Evolutionary conservation across 1,140 invertebrate genomes (phyloP).

Genomic region (Hycleus phaleratus): DNA sequence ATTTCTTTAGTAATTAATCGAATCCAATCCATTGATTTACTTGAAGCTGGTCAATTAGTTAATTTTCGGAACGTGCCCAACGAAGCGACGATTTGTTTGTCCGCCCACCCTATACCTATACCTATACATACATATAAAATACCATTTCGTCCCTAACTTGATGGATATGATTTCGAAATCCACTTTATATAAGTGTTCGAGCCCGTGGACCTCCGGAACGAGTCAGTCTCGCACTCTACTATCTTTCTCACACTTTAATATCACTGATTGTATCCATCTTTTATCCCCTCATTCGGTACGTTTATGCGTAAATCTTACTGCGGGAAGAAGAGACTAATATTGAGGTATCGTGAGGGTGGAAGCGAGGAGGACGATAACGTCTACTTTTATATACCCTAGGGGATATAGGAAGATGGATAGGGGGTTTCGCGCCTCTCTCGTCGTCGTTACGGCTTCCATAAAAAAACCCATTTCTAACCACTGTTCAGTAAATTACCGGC

Average conservation of each 20-base stretch:
- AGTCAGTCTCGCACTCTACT: slow-evolving; percentile 6
- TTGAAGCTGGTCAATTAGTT: too few species aligned
- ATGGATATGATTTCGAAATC: slow-evolving; percentile 31
- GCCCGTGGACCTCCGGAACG: slow-evolving; percentile 11
- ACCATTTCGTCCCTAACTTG: slow-evolving; percentile 9
- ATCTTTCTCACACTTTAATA: too few species aligned
- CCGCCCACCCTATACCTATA: too few species aligned
- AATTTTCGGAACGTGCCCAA: too few species aligned
- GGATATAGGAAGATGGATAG: slow-evolving; percentile 35
- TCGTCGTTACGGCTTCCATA: slow-evolving; percentile 24
- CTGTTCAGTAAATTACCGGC: slow-evolving; percentile 35
- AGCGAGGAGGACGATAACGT: neutral
- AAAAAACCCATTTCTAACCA: slow-evolving; percentile 33
- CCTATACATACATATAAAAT: too few species aligned
- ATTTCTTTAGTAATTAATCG: too few species aligned
- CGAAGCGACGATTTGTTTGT: too few species aligned
- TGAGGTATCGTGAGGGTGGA: slow-evolving; percentile 6
- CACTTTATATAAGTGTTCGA: slow-evolving; percentile 29
- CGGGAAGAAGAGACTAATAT: slow-evolving; percentile 17
- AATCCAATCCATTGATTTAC: too few species aligned
- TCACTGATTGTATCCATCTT: too few species aligned
- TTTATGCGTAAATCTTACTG: slow-evolving; percentile 39
- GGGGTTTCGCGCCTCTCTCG: slow-evolving; percentile 27
- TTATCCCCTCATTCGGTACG: slow-evolving; percentile 16
- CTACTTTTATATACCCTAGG: slow-evolving; percentile 15